These are phyloP conservation scores for Diadema setosum DNA, from an alignment of 35 echinoderm and acorn worm genomes.

Conservation along the genomic window DNA sequence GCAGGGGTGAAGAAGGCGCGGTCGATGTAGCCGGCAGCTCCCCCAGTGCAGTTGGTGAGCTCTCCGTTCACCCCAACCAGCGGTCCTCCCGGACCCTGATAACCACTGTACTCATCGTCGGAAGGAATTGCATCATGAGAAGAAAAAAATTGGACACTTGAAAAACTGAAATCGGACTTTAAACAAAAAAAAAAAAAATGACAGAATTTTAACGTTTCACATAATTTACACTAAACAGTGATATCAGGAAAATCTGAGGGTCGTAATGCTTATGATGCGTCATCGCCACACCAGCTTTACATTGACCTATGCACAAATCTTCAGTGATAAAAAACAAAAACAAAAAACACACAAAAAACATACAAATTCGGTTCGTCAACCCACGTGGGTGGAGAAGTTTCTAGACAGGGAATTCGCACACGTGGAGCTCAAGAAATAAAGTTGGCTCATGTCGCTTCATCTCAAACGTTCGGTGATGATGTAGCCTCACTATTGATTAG, in stretches of 20 bases:
- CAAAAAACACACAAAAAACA: no score
- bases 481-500: no score
- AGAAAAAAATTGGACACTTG: neutral
- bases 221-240: neutral
- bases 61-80: constrained; percentile 24
- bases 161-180: neutral
- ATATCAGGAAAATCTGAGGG: neutral
- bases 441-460: no score
- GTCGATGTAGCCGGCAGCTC: constrained; percentile 77
- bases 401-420: no score
- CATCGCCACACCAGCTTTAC: neutral
- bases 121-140: neutral
- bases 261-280: neutral
- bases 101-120: constrained; percentile 52
- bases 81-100: constrained; percentile 85
- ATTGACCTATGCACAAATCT: no score
- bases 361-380: no score
- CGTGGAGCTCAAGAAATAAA: no score
- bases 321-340: no score
- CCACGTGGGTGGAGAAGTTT: no score
- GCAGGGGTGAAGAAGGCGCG: constrained; percentile 57
- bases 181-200: neutral
- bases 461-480: no score
- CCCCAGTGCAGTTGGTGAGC: constrained; percentile 70
- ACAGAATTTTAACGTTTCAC: no score